Evolutionary conservation across 2,888 invertebrate species (phyloP).

Genomic region (Dorcus hopei): DNA sequence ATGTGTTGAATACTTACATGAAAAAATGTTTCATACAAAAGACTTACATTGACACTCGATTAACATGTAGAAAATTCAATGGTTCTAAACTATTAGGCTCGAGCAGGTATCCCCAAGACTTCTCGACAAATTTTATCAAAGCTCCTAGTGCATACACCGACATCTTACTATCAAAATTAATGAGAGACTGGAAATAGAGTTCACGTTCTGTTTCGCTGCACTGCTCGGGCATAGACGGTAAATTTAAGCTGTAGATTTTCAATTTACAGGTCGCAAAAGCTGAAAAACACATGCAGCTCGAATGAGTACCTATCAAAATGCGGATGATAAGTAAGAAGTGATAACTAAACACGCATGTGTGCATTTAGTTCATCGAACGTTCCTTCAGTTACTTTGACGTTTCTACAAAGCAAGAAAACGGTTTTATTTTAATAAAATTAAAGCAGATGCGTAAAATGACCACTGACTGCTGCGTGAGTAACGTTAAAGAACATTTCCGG

Average conservation of each 20-base stretch:
- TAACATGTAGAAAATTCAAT: slow-evolving; percentile 56
- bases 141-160: slow-evolving; percentile 71
- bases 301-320: background rate
- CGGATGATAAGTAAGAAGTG: background rate
- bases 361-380: too few relatives aligned
- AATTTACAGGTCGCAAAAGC: slow-evolving; percentile 58
- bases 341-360: too few relatives aligned
- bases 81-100: slow-evolving; percentile 43
- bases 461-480: too few relatives aligned
- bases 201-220: slow-evolving; percentile 55
- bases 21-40: background rate
- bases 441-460: too few relatives aligned
- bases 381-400: too few relatives aligned
- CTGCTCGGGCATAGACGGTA: slow-evolving; percentile 50
- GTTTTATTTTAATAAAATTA: too few relatives aligned
- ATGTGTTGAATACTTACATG: background rate
- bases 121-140: slow-evolving; percentile 67
- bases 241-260: slow-evolving; percentile 54
- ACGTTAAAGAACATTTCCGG: too few relatives aligned
- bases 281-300: slow-evolving; percentile 26
- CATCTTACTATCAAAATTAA: slow-evolving; percentile 61
- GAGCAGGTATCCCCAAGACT: slow-evolving; percentile 53
- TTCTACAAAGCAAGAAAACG: too few relatives aligned
- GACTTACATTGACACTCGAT: slow-evolving; percentile 62
- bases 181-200: slow-evolving; percentile 58